Evolutionary conservation across 2,113 vertebrate genomes (phyloP).

Genomic region (Ctenomys sociabilis): DNA sequence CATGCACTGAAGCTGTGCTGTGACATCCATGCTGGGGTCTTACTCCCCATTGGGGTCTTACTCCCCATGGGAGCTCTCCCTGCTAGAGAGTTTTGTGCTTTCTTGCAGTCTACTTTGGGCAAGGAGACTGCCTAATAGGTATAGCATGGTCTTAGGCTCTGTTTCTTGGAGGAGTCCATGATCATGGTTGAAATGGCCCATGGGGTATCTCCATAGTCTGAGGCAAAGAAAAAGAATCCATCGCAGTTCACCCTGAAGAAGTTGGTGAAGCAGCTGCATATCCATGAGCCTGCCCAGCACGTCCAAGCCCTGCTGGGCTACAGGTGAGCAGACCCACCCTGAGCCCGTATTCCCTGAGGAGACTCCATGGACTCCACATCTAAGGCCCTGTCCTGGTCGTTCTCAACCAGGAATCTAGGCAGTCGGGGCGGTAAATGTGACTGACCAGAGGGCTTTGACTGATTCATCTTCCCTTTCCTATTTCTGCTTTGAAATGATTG

Average conservation of each 20-base stretch:
- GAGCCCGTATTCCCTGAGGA: not conserved
- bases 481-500: not conserved
- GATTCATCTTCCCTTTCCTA: not conserved
- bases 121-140: not conserved
- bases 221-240: conserved; percentile 62
- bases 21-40: not conserved
- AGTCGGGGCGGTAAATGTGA: not conserved
- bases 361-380: not conserved
- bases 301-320: conserved; percentile 92
- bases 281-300: conserved; percentile 89
- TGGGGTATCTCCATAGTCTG: conserved; percentile 70
- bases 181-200: not conserved
- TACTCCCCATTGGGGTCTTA: not conserved
- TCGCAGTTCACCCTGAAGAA: conserved; percentile 91
- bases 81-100: not conserved
- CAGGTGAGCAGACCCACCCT: conserved; percentile 82
- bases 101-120: not conserved
- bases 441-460: not conserved
- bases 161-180: not conserved
- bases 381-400: not conserved
- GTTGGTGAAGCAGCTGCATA: conserved; percentile 90
- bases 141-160: not conserved
- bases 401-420: not conserved
- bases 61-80: not conserved
- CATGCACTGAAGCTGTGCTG: not conserved